Percentiles rank a stretch among this genome's conserved stretches.
Evolutionary conservation across 1,140 invertebrate species (phyloP).

Genomic region (Stegodyphus dumicola): DNA sequence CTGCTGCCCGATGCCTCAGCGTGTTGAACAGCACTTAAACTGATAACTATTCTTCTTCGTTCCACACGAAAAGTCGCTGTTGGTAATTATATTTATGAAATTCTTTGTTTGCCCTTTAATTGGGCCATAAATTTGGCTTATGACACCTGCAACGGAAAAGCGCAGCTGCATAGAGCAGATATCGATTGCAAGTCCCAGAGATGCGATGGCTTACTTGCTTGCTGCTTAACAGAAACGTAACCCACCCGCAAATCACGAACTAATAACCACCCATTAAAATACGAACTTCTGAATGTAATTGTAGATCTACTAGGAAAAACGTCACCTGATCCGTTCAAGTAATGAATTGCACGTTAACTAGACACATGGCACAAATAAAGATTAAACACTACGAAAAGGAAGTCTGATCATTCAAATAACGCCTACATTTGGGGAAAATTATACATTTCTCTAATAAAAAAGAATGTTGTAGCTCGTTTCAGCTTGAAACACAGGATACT

Average conservation of each 20-base stretch:
- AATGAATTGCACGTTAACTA: not conserved
- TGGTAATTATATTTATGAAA: conserved; percentile 61
- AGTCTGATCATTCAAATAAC: too few species aligned
- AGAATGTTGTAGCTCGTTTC: too few species aligned
- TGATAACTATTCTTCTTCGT: conserved; percentile 59
- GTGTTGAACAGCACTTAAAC: conserved; percentile 58
- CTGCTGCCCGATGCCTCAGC: conserved; percentile 20
- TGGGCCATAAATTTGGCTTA: conserved; percentile 60
- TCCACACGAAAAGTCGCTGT: conserved; percentile 56
- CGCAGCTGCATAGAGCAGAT: conserved; percentile 40
- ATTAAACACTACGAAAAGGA: too few species aligned
- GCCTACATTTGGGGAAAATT: too few species aligned
- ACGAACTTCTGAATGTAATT: not conserved
- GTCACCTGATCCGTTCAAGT: too few species aligned
- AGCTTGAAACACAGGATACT: too few species aligned
- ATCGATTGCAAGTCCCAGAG: conserved; percentile 43
- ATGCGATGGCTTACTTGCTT: conserved; percentile 31
- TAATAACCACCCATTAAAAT: conserved; percentile 15
- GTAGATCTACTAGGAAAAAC: too few species aligned
- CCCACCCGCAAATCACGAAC: conserved; percentile 14
- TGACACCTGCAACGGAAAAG: conserved; percentile 50
- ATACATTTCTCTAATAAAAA: too few species aligned
- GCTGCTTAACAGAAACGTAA: conserved; percentile 47
- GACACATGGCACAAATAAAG: not conserved
- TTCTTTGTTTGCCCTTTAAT: conserved; percentile 57